A percentile compares a stretch with the other conserved stretches of the same genome.
Evolutionary conservation across 2,113 vertebrate species (phyloP).

Genomic region (Lanius ludovicianus): DNA sequence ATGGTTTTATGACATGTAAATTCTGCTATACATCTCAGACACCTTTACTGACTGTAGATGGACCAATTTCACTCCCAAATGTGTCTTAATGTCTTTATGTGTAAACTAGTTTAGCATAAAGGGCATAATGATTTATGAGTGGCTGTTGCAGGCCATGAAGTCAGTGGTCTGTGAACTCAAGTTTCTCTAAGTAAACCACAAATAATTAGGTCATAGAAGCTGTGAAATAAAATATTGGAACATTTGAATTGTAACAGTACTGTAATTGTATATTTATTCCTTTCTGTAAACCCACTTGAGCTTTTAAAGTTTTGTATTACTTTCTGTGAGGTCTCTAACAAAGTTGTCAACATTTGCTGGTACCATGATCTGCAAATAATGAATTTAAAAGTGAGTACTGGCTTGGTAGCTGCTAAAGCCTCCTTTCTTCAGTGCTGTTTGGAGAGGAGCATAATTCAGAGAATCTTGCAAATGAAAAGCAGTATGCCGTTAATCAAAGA

Average conservation of each 20-base stretch:
- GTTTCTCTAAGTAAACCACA: slow-evolving; percentile 49
- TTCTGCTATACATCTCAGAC: slow-evolving; percentile 18
- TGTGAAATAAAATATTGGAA: slow-evolving; percentile 47
- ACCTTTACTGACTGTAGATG: slow-evolving; percentile 26
- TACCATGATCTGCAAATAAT: not conserved
- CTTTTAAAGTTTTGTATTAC: not conserved
- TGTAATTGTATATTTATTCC: slow-evolving; percentile 48
- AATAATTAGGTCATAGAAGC: slow-evolving; percentile 28
- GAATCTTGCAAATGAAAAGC: not conserved
- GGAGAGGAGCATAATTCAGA: not conserved
- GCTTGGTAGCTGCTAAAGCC: not conserved
- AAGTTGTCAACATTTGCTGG: not conserved
- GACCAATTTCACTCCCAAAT: slow-evolving; percentile 52
- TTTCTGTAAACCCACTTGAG: slow-evolving; percentile 42
- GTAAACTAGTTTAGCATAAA: slow-evolving; percentile 47
- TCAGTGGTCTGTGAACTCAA: slow-evolving; percentile 64
- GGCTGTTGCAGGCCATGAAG: slow-evolving; percentile 37
- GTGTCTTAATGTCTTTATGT: slow-evolving; percentile 34
- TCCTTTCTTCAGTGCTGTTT: not conserved
- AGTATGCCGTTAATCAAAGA: not conserved
- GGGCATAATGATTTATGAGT: slow-evolving; percentile 41
- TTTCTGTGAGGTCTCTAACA: slow-evolving; percentile 13
- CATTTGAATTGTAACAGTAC: slow-evolving; percentile 44
- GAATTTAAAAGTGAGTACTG: slow-evolving; percentile 17
- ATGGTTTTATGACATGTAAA: not conserved